These are phyloP conservation scores for Aricia agestis DNA, from an alignment of 1,140 invertebrate genomes.

Conservation along the genomic window DNA sequence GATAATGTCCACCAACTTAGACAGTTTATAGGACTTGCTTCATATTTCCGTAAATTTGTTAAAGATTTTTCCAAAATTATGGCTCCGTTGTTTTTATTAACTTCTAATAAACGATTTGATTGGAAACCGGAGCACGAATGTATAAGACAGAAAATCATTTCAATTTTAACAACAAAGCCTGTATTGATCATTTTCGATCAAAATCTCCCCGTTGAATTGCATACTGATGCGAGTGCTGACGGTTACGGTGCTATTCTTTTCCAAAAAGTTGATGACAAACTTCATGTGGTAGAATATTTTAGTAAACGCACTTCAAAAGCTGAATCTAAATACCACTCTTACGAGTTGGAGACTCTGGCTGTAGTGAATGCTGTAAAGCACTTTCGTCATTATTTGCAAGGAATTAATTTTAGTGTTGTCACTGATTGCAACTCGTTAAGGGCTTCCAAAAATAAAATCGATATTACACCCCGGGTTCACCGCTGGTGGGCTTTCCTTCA, in stretches of 20 bases:
- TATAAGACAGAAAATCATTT: conserved; percentile 5
- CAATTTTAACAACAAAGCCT: conserved; percentile 17
- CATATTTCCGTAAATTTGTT: conserved; percentile 29
- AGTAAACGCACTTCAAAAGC: conserved; percentile 5
- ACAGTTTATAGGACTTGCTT: conserved; percentile 28
- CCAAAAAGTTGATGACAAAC: background rate
- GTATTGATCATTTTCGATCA: conserved; percentile 15
- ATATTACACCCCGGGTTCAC: conserved; percentile 23
- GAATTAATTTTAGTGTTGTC: conserved; percentile 18
- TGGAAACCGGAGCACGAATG: conserved; percentile 18
- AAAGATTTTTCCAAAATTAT: conserved; percentile 7
- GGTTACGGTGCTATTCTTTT: conserved; percentile 18
- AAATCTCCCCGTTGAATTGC: background rate
- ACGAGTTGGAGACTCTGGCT: conserved; percentile 18
- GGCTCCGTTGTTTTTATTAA: conserved; percentile 7
- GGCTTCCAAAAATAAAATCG: conserved; percentile 12
- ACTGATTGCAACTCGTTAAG: conserved; percentile 26
- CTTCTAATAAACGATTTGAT: background rate
- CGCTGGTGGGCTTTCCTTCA: conserved; percentile 27
- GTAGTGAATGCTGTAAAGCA: conserved; percentile 20
- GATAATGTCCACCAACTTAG: conserved; percentile 23
- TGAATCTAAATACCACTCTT: conserved; percentile 19
- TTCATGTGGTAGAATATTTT: conserved; percentile 1
- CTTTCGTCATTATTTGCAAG: conserved; percentile 23
- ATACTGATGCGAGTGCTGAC: conserved; percentile 18